Base-by-base conservation (phyloP, 1,140 invertebrate genomes). In the Rhagoletis pomonella region DNA sequence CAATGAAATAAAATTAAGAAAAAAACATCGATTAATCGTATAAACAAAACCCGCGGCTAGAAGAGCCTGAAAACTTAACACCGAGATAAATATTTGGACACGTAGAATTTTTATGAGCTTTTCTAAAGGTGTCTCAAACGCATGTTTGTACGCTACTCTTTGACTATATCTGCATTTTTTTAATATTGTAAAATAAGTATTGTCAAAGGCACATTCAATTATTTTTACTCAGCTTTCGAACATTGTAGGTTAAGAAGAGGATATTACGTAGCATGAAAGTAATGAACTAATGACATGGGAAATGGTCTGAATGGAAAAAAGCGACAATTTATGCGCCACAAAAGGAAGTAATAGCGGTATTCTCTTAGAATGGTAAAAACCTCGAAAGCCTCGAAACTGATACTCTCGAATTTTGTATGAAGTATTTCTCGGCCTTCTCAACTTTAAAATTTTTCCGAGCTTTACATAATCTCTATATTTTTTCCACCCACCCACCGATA, bases 1-100 rank as follows among this genome's bases (percentile, higher is more conserved):
- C 29, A 77, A 77, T 77, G 29, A 81, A 19, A 81, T 55, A 9
- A 50, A 81, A 81, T 55, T 19, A 47, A 81, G n/a, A 81, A 58
- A 2, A 9, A 62, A 81, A 29, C 50, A 29, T 50, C 19, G 47
- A 81, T 81, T 81, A 81, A 55, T 5, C 14, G 4, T 47, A 81
- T 44, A 10, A 29, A 29, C 29, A 29, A 44, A 44, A 42, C n/a
- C n/a, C 14, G 67, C 67, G 14, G 65, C 65, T 19, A 7, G 12
- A 9, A 73, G 3, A 29, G 14, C 12, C n/a, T 17, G 39, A 5
- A 73, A 4, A 6, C 39, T 73, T 14, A 73, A 47, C 39, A 17
- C 42, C 14, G 4, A 17, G 39, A 73, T 73, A 47, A 73, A 47
- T 73, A 42, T 2, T 64, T 44, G 3, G 65, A 12, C 29, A 44